phyloP scores from a whole-genome alignment of 2,113 vertebrate genomes.

The Platanista minor region DNA sequence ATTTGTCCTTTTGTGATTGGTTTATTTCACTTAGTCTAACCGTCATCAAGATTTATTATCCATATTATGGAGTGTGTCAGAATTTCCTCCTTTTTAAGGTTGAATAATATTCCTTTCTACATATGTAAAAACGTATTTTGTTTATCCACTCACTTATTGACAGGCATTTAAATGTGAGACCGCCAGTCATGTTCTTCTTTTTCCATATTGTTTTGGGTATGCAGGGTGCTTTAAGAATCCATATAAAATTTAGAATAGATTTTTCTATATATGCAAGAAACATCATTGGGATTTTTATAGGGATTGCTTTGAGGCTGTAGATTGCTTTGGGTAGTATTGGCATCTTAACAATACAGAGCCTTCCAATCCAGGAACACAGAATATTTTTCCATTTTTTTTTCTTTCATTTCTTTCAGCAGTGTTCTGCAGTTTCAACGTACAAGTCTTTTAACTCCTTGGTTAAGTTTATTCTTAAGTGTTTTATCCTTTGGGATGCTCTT shows the following conservation, averaged over 20 bases:
- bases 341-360: neutral
- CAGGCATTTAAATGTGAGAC: neutral
- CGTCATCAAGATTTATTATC: neutral
- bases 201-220: neutral
- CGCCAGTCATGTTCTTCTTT: neutral
- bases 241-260: neutral
- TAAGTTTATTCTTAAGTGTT: neutral
- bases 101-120: neutral
- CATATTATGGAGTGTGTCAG: neutral
- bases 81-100: neutral
- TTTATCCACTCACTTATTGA: neutral
- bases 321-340: neutral
- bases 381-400: neutral
- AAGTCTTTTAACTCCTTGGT: neutral
- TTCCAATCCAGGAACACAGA: neutral
- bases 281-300: neutral
- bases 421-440: neutral
- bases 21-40: neutral
- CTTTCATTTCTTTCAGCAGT: neutral
- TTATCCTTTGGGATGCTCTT: neutral
- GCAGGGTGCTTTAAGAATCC: neutral
- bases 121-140: neutral
- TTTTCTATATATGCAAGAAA: neutral
- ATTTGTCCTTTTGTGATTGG: neutral
- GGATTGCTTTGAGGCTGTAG: neutral